These are phyloP conservation scores for Atopsyche davidsoni DNA, from an alignment of 1,140 invertebrate species.

Conservation along the genomic window DNA sequence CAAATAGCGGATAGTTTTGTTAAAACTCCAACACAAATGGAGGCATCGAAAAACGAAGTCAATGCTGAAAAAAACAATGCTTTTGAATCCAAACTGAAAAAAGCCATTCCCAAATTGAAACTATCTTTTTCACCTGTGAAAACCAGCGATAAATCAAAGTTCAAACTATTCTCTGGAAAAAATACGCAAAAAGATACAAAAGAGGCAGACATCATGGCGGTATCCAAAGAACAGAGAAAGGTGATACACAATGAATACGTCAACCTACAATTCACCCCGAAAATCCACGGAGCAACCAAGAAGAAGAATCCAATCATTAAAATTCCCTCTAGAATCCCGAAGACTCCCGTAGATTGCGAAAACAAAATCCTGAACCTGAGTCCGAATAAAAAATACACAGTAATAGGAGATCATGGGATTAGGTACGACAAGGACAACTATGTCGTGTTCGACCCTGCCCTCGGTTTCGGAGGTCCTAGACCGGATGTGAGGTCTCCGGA, in stretches of 20 bases:
- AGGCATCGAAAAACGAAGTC: too few relatives aligned
- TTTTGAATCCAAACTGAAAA: slow-evolving; percentile 33
- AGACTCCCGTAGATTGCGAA: slow-evolving; percentile 45
- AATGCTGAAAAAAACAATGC: not conserved
- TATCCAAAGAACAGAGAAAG: slow-evolving; percentile 11
- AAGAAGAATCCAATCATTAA: slow-evolving; percentile 43
- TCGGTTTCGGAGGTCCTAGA: slow-evolving; percentile 34
- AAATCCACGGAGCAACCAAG: slow-evolving; percentile 38
- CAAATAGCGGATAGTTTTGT: too few relatives aligned
- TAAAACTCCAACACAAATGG: too few relatives aligned
- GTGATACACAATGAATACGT: slow-evolving; percentile 45
- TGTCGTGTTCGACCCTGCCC: slow-evolving; percentile 45
- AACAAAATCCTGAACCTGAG: slow-evolving; percentile 44
- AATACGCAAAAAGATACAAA: slow-evolving; percentile 4
- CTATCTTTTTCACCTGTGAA: slow-evolving; percentile 42
- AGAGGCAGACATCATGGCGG: slow-evolving; percentile 6
- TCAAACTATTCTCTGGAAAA: slow-evolving; percentile 43
- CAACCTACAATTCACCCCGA: slow-evolving; percentile 38
- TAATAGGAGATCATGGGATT: slow-evolving; percentile 45
- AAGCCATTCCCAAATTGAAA: slow-evolving; percentile 39
- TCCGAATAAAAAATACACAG: slow-evolving; percentile 49
- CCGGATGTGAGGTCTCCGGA: too few relatives aligned
- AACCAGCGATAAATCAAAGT: slow-evolving; percentile 43
- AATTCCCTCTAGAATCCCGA: slow-evolving; percentile 47
- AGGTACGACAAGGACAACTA: slow-evolving; percentile 49